phyloP scores from a whole-genome alignment of 2,113 vertebrate genomes.

The Rhipidura dahli region DNA sequence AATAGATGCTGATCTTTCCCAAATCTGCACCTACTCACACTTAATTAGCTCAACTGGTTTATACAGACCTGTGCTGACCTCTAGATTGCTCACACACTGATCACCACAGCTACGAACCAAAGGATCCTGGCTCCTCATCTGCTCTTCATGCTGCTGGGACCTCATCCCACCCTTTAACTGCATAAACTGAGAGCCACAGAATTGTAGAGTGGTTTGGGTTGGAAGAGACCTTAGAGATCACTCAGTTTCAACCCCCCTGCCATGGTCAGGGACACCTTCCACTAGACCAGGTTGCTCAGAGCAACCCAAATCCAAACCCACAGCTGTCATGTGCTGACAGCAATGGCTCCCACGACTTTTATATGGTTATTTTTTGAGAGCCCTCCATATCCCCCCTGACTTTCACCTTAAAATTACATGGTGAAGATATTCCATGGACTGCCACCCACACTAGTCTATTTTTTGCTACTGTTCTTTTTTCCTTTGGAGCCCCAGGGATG shows the following conservation, averaged over 20 bases:
- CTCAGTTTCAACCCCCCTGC: neutral
- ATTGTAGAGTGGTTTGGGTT: neutral
- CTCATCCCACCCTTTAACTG: neutral
- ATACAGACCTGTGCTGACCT: neutral
- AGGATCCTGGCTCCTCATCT: neutral
- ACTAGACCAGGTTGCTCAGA: neutral
- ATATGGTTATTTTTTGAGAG: neutral
- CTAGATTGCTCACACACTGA: neutral
- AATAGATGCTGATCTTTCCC: neutral
- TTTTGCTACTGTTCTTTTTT: neutral
- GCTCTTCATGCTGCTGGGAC: neutral
- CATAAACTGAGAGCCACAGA: neutral
- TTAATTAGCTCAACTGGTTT: neutral
- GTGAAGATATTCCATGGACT: neutral
- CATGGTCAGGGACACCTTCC: neutral
- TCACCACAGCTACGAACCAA: neutral
- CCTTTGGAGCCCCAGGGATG: neutral
- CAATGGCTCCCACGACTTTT: neutral
- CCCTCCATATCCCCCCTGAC: rapidly evolving
- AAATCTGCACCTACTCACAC: neutral
- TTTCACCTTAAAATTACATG: neutral
- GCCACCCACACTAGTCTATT: neutral
- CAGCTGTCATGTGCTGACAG: neutral
- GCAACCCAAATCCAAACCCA: neutral
- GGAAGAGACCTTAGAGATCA: neutral